Evolutionary conservation across 2,888 invertebrate genomes (phyloP), one percentile per base, ranked within the genome.

Genomic region (Tubulanus polymorphus): DNA sequence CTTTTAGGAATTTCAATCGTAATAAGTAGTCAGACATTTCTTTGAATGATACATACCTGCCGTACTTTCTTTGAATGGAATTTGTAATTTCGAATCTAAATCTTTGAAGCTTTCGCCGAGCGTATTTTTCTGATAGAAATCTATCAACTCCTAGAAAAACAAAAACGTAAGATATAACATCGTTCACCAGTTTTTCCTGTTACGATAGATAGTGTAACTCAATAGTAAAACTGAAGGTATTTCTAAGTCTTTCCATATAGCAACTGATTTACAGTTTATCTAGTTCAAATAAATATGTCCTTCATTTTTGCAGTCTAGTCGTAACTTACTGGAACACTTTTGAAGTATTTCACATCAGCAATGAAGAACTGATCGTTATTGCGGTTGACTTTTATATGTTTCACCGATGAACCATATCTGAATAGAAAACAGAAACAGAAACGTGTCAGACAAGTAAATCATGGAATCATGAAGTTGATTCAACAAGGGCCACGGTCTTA

Each of bases 121-220:
- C 74, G 91, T 93, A 71, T 89, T 89, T 67, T 88, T 86, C 80
- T 94, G 91, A 81, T 96, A 97, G 81, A 91, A 93, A 62, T 89
- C 88, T 65, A 97, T 88, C 63, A 97, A 84, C 77, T 95, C 93
- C 82, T 82, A 67, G 6, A 63, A 65, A 57, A 48, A n/a, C n/a
- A n/a, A n/a, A n/a, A n/a, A n/a, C n/a, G n/a, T n/a, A n/a, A n/a
- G n/a, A n/a, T n/a, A n/a, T n/a, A n/a, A n/a, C n/a, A n/a, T n/a
- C n/a, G n/a, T n/a, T n/a, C n/a, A n/a, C n/a, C n/a, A n/a, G n/a
- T n/a, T n/a, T 15, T 18, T 35, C 15, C 15, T n/a, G n/a, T n/a
- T n/a, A n/a, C n/a, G n/a, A n/a, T n/a, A n/a, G n/a, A n/a, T n/a
- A n/a, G n/a, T n/a, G n/a, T n/a, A n/a, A n/a, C n/a, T n/a, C n/a